These are phyloP conservation scores for Pachycephus smyrnensis DNA, from an alignment of 2,888 invertebrate species.

Conservation along the genomic window DNA sequence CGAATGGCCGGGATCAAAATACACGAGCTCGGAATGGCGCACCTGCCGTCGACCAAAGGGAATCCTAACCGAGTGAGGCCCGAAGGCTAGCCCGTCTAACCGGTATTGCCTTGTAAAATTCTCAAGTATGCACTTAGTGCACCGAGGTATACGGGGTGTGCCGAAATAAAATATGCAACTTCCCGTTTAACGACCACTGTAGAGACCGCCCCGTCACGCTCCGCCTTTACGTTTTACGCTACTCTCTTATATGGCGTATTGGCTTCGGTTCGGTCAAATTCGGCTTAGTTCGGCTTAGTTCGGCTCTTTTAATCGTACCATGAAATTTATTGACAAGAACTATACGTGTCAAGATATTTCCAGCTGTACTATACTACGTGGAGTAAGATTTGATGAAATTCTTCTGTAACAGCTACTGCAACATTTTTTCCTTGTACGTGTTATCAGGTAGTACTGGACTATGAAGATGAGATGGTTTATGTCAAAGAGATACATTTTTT, in stretches of 20 bases:
- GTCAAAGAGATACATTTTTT: too few species aligned
- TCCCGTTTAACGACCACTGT: neutral
- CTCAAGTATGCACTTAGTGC: constrained; percentile 57
- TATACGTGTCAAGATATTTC: too few species aligned
- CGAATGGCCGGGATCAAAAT: neutral
- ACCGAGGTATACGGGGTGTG: constrained; percentile 41
- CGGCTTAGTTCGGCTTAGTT: too few species aligned
- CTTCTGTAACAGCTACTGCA: too few species aligned
- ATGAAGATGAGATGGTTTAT: too few species aligned
- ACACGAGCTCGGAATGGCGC: constrained; percentile 31
- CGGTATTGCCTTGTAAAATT: constrained; percentile 58
- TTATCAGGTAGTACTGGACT: too few species aligned
- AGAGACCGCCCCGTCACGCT: too few species aligned
- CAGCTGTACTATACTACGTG: too few species aligned
- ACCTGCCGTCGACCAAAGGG: constrained; percentile 53
- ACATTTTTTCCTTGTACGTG: too few species aligned
- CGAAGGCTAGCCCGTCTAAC: constrained; percentile 57
- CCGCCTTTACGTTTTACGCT: neutral
- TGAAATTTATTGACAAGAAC: too few species aligned
- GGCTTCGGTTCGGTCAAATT: neutral
- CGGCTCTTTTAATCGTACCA: too few species aligned
- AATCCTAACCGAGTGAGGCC: constrained; percentile 47
- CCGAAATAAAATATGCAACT: constrained; percentile 24
- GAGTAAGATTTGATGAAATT: too few species aligned
- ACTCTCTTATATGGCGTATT: constrained; percentile 2